Base-by-base conservation (phyloP, 2,797 vertebrate species). In the Discoglossus pictus region DNA sequence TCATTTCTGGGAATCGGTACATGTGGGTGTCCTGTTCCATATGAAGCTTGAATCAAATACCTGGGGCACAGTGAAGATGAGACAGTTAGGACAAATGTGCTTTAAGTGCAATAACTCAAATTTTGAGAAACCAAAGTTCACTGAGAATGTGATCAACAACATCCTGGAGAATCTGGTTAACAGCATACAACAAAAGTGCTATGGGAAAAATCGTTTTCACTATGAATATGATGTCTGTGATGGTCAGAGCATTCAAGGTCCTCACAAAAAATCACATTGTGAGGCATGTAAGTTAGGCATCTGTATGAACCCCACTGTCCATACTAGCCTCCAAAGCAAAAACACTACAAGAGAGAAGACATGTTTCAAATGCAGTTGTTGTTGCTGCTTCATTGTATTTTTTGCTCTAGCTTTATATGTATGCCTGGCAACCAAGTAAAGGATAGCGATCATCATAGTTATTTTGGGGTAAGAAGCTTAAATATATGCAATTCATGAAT, bases 211-310 rank as follows among this genome's bases (percentile, higher is more conserved):
- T 0, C 58, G 76, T 0, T 76, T 75, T 27, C 73, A 77, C 2
- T 6, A 43, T 5, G 7, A 23, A 6, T 3, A 6, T 3, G 6
- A 50, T 6, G 23, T 51, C 3, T 13, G 2, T 2, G n/a, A 7
- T 15, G 11, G 6, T 2, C 1, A 9, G 44, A 3, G 1, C 1
- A n/a, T 2, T 17, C 17, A 6, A 11, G 65, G 38, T 2, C 47
- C 65, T 1, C 65, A 60, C 15, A 6, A 1, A 24, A 40, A 61
- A 0, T 72, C 78, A 35, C 73, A 74, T 53, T 82, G 82, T 10
- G 79, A 83, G 58, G 80, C 79, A 36, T 82, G 82, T 51, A 70
- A 74, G 46, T 70, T 79, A 17, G 80, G 82, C 60, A 79, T 82
- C 4, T 65, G 68, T 43, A n/a, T n/a, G n/a, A n/a, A n/a, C n/a